Conservation (phyloP, 1,140 invertebrate species). For the Drosophila sproati region DNA sequence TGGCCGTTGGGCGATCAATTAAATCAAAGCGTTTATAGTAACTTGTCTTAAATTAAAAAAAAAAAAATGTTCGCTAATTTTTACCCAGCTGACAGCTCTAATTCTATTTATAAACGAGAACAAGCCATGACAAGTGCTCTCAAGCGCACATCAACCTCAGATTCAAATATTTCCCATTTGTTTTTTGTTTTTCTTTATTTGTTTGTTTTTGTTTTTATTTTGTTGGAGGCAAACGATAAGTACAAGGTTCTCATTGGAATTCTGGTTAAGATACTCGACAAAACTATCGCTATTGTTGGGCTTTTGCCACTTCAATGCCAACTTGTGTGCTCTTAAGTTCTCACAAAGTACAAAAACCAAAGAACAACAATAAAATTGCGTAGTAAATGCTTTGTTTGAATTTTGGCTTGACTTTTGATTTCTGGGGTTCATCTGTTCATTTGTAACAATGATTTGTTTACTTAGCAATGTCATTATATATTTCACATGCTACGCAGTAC, state of each 20-base stretch:
- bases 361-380: conserved; percentile 16
- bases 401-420: conserved; percentile 17
- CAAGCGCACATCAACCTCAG: conserved; percentile 71
- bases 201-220: background rate
- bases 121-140: conserved; percentile 48
- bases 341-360: conserved; percentile 20
- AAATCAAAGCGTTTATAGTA: conserved; percentile 68
- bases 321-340: conserved; percentile 35
- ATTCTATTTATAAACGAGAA: conserved; percentile 62
- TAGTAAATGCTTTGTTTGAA: conserved; percentile 20
- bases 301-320: conserved; percentile 43
- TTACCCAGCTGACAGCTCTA: conserved; percentile 19
- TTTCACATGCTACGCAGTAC: conserved; percentile 2
- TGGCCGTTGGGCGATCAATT: conserved; percentile 68
- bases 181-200: conserved; percentile 7
- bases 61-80: conserved; percentile 36
- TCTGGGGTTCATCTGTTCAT: conserved; percentile 18
- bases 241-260: conserved; percentile 38
- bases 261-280: conserved; percentile 44
- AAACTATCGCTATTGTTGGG: conserved; percentile 44
- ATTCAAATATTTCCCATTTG: conserved; percentile 24
- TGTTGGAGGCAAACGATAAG: conserved; percentile 32
- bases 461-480: conserved; percentile 8
- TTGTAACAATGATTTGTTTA: conserved; percentile 24
- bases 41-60: conserved; percentile 62